A percentile compares a stretch with the other conserved stretches of the same genome.
These are phyloP conservation scores for human DNA, from an alignment of 2,113 vertebrate genomes.

Conservation along the genomic window GRCh38 chr12:51452501-51453000, in stretches of 20 bases:
- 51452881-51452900: background rate
- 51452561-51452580: background rate
- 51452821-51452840: background rate
- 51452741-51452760: background rate
- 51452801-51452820: background rate
- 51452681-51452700: slow-evolving; percentile 42
- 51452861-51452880: background rate
- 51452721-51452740: background rate
- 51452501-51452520: background rate
- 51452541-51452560: background rate
- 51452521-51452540: background rate
- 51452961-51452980: background rate
- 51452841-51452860: background rate
- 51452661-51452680: background rate
- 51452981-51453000: background rate
- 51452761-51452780: background rate
- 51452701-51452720: background rate
- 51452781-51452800: background rate
- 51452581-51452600: background rate
- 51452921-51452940: background rate
- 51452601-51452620: background rate
- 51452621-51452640: background rate
- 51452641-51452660: background rate
- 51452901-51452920: background rate
- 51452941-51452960: background rate